Evolutionary conservation across 2,797 vertebrate genomes (phyloP).

Genomic region (Cuculus canorus): DNA sequence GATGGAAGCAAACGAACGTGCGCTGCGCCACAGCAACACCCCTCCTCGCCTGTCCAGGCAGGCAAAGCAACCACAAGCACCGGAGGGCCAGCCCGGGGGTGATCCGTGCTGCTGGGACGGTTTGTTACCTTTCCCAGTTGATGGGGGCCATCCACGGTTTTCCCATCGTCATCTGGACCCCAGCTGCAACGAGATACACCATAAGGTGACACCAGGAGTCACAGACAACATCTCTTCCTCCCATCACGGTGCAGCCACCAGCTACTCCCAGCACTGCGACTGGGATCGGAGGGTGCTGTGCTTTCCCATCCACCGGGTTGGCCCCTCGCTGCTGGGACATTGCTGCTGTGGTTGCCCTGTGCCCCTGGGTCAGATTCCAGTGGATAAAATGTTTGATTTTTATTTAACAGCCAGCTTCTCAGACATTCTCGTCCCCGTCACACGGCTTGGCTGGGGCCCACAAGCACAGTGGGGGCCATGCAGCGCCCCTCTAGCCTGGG

Average conservation of each 20-base stretch:
- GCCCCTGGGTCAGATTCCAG: not conserved
- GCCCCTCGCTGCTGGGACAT: not conserved
- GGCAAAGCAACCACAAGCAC: not conserved
- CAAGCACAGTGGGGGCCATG: not conserved
- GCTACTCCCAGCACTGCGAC: not conserved
- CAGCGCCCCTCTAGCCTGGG: not conserved
- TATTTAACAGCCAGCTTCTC: not conserved
- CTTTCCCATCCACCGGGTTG: not conserved
- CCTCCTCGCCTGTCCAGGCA: rapidly evolving
- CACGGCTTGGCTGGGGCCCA: not conserved
- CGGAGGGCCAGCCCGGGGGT: not conserved
- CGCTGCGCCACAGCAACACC: not conserved
- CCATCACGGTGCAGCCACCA: not conserved
- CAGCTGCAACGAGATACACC: conserved; percentile 81
- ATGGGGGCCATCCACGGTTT: conserved; percentile 95
- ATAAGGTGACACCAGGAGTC: not conserved
- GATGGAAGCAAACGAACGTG: rapidly evolving
- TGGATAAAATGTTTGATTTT: not conserved
- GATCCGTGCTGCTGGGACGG: not conserved
- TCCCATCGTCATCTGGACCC: conserved; percentile 97
- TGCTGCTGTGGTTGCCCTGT: rapidly evolving
- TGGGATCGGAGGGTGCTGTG: not conserved
- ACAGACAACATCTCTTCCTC: not conserved
- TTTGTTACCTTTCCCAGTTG: conserved; percentile 91
- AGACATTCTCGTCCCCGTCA: not conserved